Percentiles rank a stretch among this genome's conserved stretches.
These are phyloP conservation scores for Phania funesta DNA, from an alignment of 2,888 invertebrate species.

Conservation along the genomic window DNA sequence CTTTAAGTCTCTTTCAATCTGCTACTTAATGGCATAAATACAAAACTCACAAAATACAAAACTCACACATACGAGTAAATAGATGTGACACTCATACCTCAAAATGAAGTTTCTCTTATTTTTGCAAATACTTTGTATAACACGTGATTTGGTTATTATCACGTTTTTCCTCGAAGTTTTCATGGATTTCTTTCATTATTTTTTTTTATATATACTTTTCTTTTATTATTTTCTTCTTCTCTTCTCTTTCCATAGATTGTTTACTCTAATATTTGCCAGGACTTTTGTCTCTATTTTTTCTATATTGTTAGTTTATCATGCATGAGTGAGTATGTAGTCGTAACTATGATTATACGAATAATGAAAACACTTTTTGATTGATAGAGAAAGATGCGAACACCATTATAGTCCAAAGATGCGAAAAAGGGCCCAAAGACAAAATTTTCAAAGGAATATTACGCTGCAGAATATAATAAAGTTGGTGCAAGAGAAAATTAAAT, in stretches of 20 bases:
- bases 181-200: conserved; percentile 17
- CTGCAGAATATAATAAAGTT: too few species aligned
- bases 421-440: background rate
- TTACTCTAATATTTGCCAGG: conserved; percentile 33
- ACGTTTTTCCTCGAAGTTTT: conserved; percentile 53
- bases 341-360: conserved; percentile 48
- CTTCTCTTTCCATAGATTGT: background rate
- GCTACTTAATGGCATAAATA: background rate
- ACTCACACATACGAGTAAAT: background rate
- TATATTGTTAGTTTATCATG: background rate
- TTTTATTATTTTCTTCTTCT: background rate
- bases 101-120: background rate
- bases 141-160: conserved; percentile 66
- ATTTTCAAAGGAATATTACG: too few species aligned
- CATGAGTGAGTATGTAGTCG: background rate
- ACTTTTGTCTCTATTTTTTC: conserved; percentile 4
- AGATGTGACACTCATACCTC: conserved; percentile 10
- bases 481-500: too few species aligned
- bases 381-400: background rate
- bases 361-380: conserved; percentile 56
- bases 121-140: conserved; percentile 29
- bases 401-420: background rate
- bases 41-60: background rate
- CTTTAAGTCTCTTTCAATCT: conserved; percentile 17
- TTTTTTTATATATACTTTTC: conserved; percentile 1